A percentile compares a stretch with the other conserved stretches of the same genome.
Evolutionary conservation across 2,797 vertebrate species (phyloP).

Genomic region (Chanos chanos): DNA sequence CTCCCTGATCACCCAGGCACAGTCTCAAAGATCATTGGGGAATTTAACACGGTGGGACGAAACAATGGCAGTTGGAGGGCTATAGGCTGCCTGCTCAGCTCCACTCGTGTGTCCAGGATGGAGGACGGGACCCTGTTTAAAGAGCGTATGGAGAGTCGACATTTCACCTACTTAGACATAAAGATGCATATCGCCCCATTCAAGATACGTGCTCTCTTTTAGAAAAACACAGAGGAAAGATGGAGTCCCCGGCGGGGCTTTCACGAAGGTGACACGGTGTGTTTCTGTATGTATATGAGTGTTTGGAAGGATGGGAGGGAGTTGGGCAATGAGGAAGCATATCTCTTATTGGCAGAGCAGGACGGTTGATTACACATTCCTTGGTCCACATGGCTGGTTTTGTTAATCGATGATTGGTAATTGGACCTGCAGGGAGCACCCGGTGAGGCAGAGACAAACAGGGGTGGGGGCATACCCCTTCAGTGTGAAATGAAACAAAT

Average conservation of each 20-base stretch:
- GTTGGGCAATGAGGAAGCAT: no score
- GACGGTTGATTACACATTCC: no score
- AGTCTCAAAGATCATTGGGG: conserved; percentile 18
- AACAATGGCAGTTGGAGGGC: conserved; percentile 11
- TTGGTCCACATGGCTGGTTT: conserved; percentile 7
- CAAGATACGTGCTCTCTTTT: no score
- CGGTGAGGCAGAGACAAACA: conserved; percentile 5
- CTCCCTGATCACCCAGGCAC: conserved; percentile 34
- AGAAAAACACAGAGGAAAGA: no score
- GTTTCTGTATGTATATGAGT: no score
- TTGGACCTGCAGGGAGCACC: conserved; percentile 39
- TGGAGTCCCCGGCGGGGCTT: no score
- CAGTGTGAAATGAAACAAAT: conserved; percentile 45
- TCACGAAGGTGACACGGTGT: no score
- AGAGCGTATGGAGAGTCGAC: neutral
- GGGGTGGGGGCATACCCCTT: conserved; percentile 29
- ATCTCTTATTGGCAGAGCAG: no score
- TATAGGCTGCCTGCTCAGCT: no score
- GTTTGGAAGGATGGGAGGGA: no score
- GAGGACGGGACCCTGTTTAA: neutral
- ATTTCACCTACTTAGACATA: neutral
- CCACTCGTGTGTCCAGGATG: no score
- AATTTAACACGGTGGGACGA: conserved; percentile 11
- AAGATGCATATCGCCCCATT: no score
- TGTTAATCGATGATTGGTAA: conserved; percentile 55